Conservation (phyloP, 1,140 invertebrate species). For the Popillia japonica region DNA sequence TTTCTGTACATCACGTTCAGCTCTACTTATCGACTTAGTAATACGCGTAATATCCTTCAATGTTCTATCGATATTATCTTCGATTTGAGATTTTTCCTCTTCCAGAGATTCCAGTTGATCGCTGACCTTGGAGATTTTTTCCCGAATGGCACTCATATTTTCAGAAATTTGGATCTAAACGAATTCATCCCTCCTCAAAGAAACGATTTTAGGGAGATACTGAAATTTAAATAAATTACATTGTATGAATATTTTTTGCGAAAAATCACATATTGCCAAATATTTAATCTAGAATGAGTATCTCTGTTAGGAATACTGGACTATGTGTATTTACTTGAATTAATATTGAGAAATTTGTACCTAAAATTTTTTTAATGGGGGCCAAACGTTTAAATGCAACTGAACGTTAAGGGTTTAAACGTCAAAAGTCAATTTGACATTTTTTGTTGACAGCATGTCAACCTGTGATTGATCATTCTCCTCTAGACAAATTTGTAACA, state of each 20-base stretch:
- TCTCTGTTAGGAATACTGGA: background rate
- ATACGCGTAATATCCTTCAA: background rate
- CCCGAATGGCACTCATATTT: background rate
- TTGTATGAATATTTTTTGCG: background rate
- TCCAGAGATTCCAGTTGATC: background rate
- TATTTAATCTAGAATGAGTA: background rate
- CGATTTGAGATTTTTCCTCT: constrained; percentile 21
- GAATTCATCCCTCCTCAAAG: background rate
- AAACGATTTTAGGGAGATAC: background rate
- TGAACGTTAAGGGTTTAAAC: background rate
- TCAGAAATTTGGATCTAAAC: background rate
- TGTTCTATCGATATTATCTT: constrained; percentile 12
- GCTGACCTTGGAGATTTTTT: background rate
- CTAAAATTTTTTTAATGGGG: background rate
- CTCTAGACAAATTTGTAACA: background rate
- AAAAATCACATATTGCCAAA: background rate
- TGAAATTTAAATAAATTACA: background rate
- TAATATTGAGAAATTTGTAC: background rate
- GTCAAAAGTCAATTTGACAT: background rate
- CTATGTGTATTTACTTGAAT: background rate
- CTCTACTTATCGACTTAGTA: background rate
- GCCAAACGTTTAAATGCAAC: background rate
- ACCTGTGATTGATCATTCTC: background rate
- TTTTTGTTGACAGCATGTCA: background rate
- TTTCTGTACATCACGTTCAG: constrained; percentile 23